These are phyloP conservation scores for Bombus consobrinus DNA, from an alignment of 1,140 invertebrate genomes.

Conservation along the genomic window DNA sequence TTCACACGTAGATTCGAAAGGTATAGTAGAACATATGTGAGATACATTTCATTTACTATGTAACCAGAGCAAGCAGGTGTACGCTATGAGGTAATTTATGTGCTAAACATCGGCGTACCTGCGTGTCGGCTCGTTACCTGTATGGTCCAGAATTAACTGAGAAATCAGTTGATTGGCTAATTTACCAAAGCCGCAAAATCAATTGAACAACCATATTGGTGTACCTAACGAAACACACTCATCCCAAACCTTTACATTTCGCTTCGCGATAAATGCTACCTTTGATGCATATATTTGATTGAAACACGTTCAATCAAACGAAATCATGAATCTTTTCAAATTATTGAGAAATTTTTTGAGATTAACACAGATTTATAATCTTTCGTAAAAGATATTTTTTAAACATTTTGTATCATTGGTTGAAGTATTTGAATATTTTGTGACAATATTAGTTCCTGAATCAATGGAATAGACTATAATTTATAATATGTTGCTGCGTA, in stretches of 20 bases:
- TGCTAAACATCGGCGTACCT: conserved; percentile 12
- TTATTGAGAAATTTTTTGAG: background rate
- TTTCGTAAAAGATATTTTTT: background rate
- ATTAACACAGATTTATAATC: background rate
- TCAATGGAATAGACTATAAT: no score
- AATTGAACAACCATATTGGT: conserved; percentile 25
- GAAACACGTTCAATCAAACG: background rate
- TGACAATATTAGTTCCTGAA: no score
- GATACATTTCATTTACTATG: no score
- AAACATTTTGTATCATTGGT: no score
- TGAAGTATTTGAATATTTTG: no score
- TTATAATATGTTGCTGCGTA: no score
- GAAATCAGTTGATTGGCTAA: conserved; percentile 34
- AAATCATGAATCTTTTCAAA: background rate
- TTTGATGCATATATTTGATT: accelerated
- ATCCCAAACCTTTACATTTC: background rate
- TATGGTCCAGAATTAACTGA: conserved; percentile 11
- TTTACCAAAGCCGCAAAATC: conserved; percentile 21
- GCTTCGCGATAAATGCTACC: background rate
- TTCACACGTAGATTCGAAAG: background rate
- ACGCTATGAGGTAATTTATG: conserved; percentile 12
- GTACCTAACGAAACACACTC: conserved; percentile 11
- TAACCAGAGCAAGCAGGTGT: background rate
- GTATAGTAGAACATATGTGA: background rate
- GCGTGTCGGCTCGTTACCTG: conserved; percentile 8